Base-by-base conservation (phyloP, 2,888 invertebrate species). In the Agonum fuliginosum region DNA sequence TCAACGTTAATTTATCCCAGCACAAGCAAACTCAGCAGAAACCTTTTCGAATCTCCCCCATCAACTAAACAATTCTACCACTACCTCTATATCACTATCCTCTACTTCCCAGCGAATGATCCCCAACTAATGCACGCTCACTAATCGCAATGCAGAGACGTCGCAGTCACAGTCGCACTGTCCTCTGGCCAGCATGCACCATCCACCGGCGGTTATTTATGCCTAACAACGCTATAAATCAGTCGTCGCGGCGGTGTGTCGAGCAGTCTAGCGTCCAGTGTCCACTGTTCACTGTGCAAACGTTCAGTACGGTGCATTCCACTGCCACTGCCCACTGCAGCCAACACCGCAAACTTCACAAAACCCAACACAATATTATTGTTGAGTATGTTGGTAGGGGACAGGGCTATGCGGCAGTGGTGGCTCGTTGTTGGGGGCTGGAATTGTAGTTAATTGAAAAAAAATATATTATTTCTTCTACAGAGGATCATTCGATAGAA, bases 141-240 rank as follows among this genome's bases (percentile, higher is more conserved):
- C 30, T 62, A 62, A 62, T 62, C 58, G 58, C 58, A 62, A 54
- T 54, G 54, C 54, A 54, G 46, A 10, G 14, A n/a, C 17, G 17
- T 17, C 4, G 46, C 46, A 12, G 14, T 14, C n/a, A n/a, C n/a
- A n/a, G n/a, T n/a, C n/a, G n/a, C n/a, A n/a, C n/a, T n/a, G n/a
- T n/a, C n/a, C n/a, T n/a, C n/a, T n/a, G n/a, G n/a, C n/a, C n/a
- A n/a, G n/a, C n/a, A 30, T 27, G n/a, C 22, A 34, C 51, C 34
- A 10, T 17, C 37, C 58, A 14, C n/a, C 37, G 17, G 30, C 73
- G 73, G 73, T 73, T 73, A 73, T 73, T 73, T 73, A 73, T 73
- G 73, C 58, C 54, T 37, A 73, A 58, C 73, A 73, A 41, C 27
- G 41, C 58, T 22, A 73, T 73, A 73, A 73, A 73, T 73, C 73